A percentile compares a stretch with the other conserved stretches of the same genome.
Evolutionary conservation across 2,888 invertebrate species (phyloP).

Genomic region (Coelogynopora nodosa): DNA sequence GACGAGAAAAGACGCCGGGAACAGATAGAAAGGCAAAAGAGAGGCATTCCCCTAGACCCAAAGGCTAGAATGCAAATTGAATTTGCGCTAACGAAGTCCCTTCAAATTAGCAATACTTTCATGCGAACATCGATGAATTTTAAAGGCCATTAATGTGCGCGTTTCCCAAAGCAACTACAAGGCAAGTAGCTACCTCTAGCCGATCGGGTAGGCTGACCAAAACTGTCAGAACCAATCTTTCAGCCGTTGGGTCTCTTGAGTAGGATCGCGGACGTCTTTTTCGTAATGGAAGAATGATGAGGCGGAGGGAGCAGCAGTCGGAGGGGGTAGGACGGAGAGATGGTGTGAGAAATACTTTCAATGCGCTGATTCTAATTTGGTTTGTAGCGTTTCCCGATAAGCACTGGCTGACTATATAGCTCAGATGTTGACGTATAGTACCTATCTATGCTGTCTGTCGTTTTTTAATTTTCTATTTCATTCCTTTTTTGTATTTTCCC

Average conservation of each 20-base stretch:
- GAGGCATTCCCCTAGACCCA: background rate
- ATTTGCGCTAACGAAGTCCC: conserved; percentile 33
- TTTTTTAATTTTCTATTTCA: background rate
- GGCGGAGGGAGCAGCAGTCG: background rate
- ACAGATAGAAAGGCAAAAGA: background rate
- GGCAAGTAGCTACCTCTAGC: background rate
- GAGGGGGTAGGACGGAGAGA: background rate
- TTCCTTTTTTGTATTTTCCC: background rate
- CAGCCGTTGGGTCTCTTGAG: background rate
- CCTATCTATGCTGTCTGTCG: conserved; percentile 4
- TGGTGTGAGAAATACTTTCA: conserved; percentile 18
- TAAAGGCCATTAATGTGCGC: conserved; percentile 32
- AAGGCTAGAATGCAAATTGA: conserved; percentile 30
- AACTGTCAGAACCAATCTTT: conserved; percentile 36
- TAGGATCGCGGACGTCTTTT: conserved; percentile 5
- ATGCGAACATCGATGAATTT: conserved; percentile 32
- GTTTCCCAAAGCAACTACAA: background rate
- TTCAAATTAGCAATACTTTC: conserved; percentile 36
- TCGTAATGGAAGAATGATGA: background rate
- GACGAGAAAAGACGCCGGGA: background rate
- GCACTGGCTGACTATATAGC: background rate
- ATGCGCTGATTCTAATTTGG: background rate
- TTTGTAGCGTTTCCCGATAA: background rate
- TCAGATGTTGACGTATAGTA: background rate
- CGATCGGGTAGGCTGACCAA: background rate